Conservation (phyloP, 2,797 vertebrate species). For the Phalanger gymnotis region DNA sequence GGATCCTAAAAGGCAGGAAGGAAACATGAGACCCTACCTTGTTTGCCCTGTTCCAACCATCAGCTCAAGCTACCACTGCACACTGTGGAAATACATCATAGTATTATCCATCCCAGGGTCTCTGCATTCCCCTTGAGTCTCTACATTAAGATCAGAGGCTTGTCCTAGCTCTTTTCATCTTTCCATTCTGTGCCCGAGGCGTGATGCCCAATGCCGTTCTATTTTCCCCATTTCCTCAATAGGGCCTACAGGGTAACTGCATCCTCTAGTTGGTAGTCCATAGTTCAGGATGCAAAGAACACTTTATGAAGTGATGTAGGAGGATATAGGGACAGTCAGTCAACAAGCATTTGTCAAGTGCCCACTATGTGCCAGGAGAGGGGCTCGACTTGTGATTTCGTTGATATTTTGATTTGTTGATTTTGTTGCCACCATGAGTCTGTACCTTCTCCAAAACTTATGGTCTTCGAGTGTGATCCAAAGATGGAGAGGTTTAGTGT, state of each 20-base stretch:
- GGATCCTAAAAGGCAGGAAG: not conserved
- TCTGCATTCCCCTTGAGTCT: not conserved
- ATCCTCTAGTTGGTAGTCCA: not conserved
- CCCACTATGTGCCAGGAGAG: not conserved
- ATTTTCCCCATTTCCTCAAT: not conserved
- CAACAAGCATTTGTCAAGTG: not conserved
- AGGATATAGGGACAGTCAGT: not conserved
- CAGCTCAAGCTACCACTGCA: not conserved
- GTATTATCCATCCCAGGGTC: not conserved
- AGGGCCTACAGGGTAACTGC: no score
- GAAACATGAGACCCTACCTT: slow-evolving; percentile 18
- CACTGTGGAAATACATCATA: not conserved
- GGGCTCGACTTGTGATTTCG: not conserved
- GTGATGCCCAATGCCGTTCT: not conserved
- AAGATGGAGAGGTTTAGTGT: not conserved
- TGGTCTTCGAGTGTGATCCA: not conserved
- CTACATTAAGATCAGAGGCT: not conserved
- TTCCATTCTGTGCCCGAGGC: not conserved
- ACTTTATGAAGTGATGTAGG: not conserved
- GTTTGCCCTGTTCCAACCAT: not conserved
- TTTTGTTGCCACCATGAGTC: not conserved
- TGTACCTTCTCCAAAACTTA: not conserved
- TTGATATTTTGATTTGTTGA: no score
- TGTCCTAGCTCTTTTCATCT: not conserved
- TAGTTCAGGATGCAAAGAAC: not conserved